Base-by-base conservation (phyloP, 2,113 vertebrate species). In the Vicugna pacos region DNA sequence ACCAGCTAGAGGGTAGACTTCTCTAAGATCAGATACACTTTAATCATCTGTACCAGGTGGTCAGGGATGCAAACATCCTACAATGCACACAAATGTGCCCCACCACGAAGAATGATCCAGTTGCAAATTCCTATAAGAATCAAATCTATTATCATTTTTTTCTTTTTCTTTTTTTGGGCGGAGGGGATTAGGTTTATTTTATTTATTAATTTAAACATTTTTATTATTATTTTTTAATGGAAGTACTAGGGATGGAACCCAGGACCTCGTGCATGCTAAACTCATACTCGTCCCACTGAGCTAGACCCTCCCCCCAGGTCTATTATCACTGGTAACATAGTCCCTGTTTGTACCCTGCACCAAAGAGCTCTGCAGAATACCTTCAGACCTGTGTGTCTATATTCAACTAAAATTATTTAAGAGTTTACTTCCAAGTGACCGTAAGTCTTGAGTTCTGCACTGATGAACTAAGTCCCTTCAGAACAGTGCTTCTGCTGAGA, bases 401-500 rank as follows among this genome's bases (percentile, higher is more conserved):
- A 60, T n/a, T 72, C 77, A 48, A 60, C n/a, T 79, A 72, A 93
- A 87, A 85, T 62, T 64, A 76, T 64, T 69, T 80, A 95, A 93
- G 32, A 64, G 84, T 91, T 83, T 80, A 9, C 30, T 80, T 87
- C 65, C 42, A 50, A 80, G 52, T 11, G 26, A 64, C 13, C 48
- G 2, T 81, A 46, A 91, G 62, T 79, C 28, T 73, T 87, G 20
- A 72, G n/a, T n/a, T 94, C 46, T 80, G 48, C 12, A 22, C 14
- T 30, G 76, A 84, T 58, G 48, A 84, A 24, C 56, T 64, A 7
- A 22, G 30, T 42, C 5, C 14, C 28, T 85, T 79, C 32, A 84
- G 73, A 77, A 19, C n/a, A 14, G 0, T 38, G 48, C 76, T 87
- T 69, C 50, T 91, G 24, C 22, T 85, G 48, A 85, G 46, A 52